Evolutionary conservation across 2,888 invertebrate species (phyloP).

Genomic region (Andrena hattorfiana): DNA sequence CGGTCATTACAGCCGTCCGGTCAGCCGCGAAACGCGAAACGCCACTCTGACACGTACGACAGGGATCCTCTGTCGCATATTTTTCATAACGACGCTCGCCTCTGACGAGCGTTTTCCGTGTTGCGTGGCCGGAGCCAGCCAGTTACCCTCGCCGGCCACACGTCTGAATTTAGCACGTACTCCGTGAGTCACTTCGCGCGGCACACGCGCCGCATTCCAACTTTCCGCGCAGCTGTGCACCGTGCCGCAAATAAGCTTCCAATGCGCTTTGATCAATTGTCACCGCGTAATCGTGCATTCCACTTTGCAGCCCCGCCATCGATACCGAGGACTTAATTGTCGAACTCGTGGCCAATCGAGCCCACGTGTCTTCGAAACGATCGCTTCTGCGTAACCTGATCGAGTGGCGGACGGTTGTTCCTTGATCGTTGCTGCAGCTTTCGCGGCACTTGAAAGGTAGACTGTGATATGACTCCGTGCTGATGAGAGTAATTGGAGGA

Average conservation of each 20-base stretch:
- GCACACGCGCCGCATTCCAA: constrained; percentile 74
- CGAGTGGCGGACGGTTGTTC: neutral
- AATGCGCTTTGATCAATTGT: constrained; percentile 78
- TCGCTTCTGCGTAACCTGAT: neutral
- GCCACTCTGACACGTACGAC: neutral
- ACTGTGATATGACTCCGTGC: too few relatives aligned
- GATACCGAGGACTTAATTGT: constrained; percentile 29
- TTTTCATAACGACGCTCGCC: constrained; percentile 48
- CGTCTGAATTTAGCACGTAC: constrained; percentile 74
- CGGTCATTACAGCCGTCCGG: too few relatives aligned
- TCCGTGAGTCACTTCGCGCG: constrained; percentile 75
- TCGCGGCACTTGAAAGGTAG: too few relatives aligned
- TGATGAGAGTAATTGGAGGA: too few relatives aligned
- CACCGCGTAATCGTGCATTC: constrained; percentile 70
- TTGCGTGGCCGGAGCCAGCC: constrained; percentile 60
- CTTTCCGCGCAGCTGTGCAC: constrained; percentile 69
- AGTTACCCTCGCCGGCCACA: constrained; percentile 49
- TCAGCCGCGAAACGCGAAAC: neutral
- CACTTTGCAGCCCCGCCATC: constrained; percentile 53
- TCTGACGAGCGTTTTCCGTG: constrained; percentile 74
- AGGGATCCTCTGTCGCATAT: neutral
- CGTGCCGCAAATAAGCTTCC: constrained; percentile 75
- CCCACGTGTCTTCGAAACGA: neutral
- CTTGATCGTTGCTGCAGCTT: too few relatives aligned
- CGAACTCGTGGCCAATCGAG: neutral